Conservation (phyloP, 2,888 invertebrate genomes). For the Drosophila quinaria region DNA sequence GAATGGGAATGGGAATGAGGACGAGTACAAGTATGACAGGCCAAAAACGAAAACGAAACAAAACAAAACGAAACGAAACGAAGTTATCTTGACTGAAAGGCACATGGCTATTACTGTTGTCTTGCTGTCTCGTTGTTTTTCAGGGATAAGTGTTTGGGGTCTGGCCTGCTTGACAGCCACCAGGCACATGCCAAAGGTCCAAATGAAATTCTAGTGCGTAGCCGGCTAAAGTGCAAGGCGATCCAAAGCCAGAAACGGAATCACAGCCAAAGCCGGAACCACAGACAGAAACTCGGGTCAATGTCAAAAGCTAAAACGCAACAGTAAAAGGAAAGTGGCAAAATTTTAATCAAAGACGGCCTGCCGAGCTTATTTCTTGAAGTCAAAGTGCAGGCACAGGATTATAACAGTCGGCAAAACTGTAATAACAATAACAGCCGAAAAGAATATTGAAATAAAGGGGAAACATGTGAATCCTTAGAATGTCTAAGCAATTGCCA, state of each 20-base stretch:
- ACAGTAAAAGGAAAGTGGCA: slow-evolving; percentile 65
- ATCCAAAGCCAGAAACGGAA: slow-evolving; percentile 13
- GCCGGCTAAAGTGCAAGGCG: slow-evolving; percentile 46
- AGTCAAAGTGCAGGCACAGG: slow-evolving; percentile 55
- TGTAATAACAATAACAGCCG: slow-evolving; percentile 20
- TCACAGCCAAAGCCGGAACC: background rate
- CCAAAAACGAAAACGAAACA: slow-evolving; percentile 68
- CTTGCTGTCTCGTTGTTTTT: slow-evolving; percentile 17
- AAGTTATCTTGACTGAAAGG: slow-evolving; percentile 68
- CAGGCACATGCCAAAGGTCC: slow-evolving; percentile 55
- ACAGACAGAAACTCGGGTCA: slow-evolving; percentile 43
- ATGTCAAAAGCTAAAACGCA: slow-evolving; percentile 71
- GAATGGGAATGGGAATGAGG: background rate
- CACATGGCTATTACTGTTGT: slow-evolving; percentile 60
- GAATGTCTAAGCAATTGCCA: slow-evolving; percentile 67
- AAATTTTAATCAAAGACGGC: slow-evolving; percentile 73
- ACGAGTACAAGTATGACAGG: slow-evolving; percentile 32
- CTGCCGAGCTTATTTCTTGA: slow-evolving; percentile 24
- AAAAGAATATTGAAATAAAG: slow-evolving; percentile 39
- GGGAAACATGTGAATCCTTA: slow-evolving; percentile 63
- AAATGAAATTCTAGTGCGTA: slow-evolving; percentile 70
- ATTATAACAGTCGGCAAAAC: slow-evolving; percentile 33
- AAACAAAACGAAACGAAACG: slow-evolving; percentile 75
- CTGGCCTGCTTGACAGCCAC: slow-evolving; percentile 24
- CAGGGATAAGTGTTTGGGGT: slow-evolving; percentile 60